Base-by-base conservation (phyloP, 2,888 invertebrate genomes). In the Priocnemis perturbator region DNA sequence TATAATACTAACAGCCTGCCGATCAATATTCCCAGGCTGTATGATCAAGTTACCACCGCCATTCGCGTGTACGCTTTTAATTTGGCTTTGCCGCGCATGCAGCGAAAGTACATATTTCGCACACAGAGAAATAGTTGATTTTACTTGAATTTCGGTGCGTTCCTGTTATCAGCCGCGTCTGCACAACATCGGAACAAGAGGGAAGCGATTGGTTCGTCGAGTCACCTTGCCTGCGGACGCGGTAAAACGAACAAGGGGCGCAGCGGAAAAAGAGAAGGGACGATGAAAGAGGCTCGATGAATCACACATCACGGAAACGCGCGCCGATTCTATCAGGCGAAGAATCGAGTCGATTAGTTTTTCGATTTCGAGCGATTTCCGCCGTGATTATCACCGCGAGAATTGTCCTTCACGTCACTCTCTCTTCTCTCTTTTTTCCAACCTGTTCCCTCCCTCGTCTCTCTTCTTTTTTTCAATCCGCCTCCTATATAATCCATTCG, bases 291-390 rank as follows among this genome's bases (percentile, higher is more conserved):
- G 50, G 37, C 37, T 37, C 37, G 50, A 50, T 19, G 19, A 50
- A 50, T 50, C 19, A 19, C 50, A 50, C 50, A 19, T 50, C 50
- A n/a, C 50, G 5, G 50, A n/a, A n/a, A 19, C 15, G 17, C 5
- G 50, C 50, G 50, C 63, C 19, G 55, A 50, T n/a, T 50, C 66
- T 59, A 60, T 68, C 67, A 45, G 17, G 19, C 45, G 21, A 60
- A 58, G 71, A 71, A 74, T 69, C 74, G 71, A 71, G 23, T 69
- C 69, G 69, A 74, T 77, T 77, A 77, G 69, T 74, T 77, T 77
- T 77, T 77, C 77, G 74, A 77, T 76, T 64, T 67, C 71, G 60
- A 44, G 20, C 64, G 67, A 76, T 74, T 74, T 71, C 74, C 70
- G 72, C 17, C 23, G 59, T 62, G 58, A 73, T 70, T 68, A 55